Percentiles rank a stretch among this genome's conserved stretches.
These are phyloP conservation scores for Micrastur ruficollis DNA, from an alignment of 2,797 vertebrate genomes.

Conservation along the genomic window DNA sequence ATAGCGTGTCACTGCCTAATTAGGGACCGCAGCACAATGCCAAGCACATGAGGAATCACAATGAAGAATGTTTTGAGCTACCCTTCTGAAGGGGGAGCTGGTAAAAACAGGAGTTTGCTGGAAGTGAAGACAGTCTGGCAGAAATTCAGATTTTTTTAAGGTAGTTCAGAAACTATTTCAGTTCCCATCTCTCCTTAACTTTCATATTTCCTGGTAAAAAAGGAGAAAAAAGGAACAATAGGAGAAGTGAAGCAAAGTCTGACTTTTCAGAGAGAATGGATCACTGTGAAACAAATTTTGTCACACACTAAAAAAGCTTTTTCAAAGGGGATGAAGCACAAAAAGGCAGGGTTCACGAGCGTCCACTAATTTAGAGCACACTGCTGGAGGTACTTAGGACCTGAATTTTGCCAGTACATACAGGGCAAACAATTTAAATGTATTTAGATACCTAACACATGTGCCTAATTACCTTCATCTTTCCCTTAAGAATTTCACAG, in stretches of 20 bases:
- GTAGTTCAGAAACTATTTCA: background rate
- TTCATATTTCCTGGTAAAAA: background rate
- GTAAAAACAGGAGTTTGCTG: background rate
- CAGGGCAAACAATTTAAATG: background rate
- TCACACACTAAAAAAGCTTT: background rate
- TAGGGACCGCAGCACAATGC: background rate
- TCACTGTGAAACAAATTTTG: background rate
- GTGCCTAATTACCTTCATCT: background rate
- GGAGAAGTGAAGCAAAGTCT: background rate
- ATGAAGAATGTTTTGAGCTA: background rate
- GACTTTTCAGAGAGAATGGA: background rate
- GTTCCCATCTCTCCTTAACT: background rate
- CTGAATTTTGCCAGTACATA: background rate
- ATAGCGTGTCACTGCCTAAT: rapidly evolving
- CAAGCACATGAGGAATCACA: background rate
- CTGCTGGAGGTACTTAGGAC: background rate
- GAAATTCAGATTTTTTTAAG: background rate
- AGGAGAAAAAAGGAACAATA: background rate
- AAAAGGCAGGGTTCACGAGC: background rate
- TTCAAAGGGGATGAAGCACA: background rate
- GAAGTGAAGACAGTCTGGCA: background rate
- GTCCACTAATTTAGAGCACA: background rate
- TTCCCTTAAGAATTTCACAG: background rate
- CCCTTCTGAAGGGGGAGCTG: background rate
- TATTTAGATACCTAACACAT: background rate